phyloP scores from a whole-genome alignment of 2,113 vertebrate genomes.

The Otolemur garnettii region DNA sequence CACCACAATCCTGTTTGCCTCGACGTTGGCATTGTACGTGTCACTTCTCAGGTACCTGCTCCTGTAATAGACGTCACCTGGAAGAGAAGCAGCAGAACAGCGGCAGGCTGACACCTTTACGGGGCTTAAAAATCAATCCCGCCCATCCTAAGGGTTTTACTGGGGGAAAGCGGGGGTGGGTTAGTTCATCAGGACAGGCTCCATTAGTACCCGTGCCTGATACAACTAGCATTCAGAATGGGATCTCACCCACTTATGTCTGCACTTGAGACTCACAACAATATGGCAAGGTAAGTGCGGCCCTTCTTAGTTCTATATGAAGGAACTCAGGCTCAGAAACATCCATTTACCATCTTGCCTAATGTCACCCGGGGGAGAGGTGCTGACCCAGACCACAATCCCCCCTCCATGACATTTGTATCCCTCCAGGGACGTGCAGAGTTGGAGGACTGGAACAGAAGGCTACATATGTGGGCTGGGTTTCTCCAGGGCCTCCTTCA shows the following conservation, averaged over 20 bases:
- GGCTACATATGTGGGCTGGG: background rate
- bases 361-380: background rate
- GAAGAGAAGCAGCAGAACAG: constrained; percentile 53
- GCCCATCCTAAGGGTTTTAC: background rate
- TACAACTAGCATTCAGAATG: rapidly evolving
- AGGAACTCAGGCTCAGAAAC: background rate
- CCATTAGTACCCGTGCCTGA: rapidly evolving
- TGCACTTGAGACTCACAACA: background rate
- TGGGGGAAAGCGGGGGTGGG: rapidly evolving
- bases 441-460: background rate
- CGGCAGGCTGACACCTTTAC: background rate
- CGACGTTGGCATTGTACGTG: constrained; percentile 91
- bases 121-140: background rate
- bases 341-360: rapidly evolving
- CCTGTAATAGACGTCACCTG: constrained; percentile 95
- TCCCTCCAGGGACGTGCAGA: background rate
- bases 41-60: constrained; percentile 95
- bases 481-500: background rate
- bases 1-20: constrained; percentile 94
- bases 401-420: background rate
- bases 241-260: background rate
- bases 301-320: background rate
- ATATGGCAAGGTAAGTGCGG: rapidly evolving
- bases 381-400: too few relatives aligned
- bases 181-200: background rate